These are phyloP conservation scores for Mastigias papua DNA, from an alignment of 30 jellyfish, hydroid and myxozoan species.

Conservation along the genomic window DNA sequence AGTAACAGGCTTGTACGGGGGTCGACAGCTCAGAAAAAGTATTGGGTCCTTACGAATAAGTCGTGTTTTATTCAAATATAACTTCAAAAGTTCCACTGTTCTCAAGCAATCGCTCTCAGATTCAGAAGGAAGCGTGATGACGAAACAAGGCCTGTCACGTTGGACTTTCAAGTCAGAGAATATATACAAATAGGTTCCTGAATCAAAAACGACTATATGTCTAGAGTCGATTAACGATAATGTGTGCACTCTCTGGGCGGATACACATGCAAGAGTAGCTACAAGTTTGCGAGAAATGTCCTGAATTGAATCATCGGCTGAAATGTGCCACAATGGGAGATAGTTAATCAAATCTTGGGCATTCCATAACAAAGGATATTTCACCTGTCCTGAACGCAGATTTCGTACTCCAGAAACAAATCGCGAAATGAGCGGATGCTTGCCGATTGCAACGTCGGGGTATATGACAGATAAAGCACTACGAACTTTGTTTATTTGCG, in stretches of 20 bases:
- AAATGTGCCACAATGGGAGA: not conserved
- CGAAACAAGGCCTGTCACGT: not conserved
- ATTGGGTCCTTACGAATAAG: too few relatives aligned
- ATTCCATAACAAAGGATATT: constrained; percentile 30
- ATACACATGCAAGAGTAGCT: not conserved
- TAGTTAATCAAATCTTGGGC: not conserved
- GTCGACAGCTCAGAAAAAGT: too few relatives aligned
- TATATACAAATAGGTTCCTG: constrained; percentile 1
- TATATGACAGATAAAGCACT: constrained; percentile 29
- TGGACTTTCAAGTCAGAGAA: not conserved
- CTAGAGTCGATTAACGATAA: not conserved
- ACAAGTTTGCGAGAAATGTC: constrained; percentile 7
- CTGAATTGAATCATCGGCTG: not conserved
- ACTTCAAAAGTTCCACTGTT: not conserved
- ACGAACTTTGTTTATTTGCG: constrained; percentile 10
- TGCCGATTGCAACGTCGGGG: constrained; percentile 3
- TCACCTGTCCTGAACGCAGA: not conserved
- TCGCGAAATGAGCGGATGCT: too few relatives aligned
- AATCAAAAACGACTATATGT: not conserved
- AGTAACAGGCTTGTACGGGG: constrained; percentile 7
- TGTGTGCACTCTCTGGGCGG: not conserved
- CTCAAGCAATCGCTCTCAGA: not conserved
- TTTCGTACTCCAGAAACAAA: too few relatives aligned
- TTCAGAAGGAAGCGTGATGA: not conserved
- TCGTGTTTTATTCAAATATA: too few relatives aligned